phyloP scores from a whole-genome alignment of 2,888 invertebrate genomes.

The Smittia sp. region DNA sequence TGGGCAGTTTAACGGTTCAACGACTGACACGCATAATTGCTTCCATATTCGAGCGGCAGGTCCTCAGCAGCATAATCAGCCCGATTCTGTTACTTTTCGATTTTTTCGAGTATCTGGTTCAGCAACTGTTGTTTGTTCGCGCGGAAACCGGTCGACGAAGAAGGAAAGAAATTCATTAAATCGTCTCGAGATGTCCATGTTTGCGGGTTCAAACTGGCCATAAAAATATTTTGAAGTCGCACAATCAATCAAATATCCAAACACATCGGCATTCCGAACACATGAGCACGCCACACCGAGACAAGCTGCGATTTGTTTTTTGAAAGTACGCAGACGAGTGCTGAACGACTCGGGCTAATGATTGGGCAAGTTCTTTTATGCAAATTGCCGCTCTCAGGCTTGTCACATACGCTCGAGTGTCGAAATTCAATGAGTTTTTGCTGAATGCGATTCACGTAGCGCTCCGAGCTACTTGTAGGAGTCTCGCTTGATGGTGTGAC shows the following conservation, averaged over 20 bases:
- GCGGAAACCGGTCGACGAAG: neutral
- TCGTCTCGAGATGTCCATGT: neutral
- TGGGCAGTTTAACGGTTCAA: slow-evolving; percentile 32
- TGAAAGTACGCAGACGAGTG: neutral
- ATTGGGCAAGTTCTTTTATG: slow-evolving; percentile 10
- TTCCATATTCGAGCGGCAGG: slow-evolving; percentile 6
- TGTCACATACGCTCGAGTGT: neutral
- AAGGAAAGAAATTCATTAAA: neutral
- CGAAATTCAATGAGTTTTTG: neutral
- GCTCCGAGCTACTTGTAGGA: neutral
- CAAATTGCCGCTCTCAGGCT: slow-evolving; percentile 3
- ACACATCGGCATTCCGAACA: too few species aligned
- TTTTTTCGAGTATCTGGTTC: slow-evolving; percentile 7
- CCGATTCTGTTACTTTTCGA: slow-evolving; percentile 3
- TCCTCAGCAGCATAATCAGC: neutral
- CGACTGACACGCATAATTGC: slow-evolving; percentile 35
- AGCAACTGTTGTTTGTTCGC: neutral
- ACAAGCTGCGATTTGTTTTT: neutral
- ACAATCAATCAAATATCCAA: neutral
- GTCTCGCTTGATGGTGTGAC: neutral
- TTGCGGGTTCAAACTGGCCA: neutral
- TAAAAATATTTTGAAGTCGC: neutral
- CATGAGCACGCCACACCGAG: neutral
- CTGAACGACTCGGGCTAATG: neutral
- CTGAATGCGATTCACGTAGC: slow-evolving; percentile 9